Evolutionary conservation across 1,140 invertebrate genomes (phyloP).

Genomic region (Diorhabda elongata): DNA sequence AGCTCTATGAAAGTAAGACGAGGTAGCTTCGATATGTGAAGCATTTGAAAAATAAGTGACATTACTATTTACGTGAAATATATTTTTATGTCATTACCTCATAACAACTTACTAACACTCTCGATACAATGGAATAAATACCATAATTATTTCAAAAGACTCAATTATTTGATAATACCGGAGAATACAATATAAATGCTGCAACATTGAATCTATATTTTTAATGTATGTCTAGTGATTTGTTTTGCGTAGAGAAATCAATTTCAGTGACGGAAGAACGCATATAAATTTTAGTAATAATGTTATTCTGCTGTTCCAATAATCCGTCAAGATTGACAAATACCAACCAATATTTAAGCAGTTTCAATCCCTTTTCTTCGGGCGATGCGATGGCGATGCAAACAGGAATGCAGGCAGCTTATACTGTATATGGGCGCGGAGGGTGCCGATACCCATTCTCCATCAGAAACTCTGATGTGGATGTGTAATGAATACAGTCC

Average conservation of each 20-base stretch:
- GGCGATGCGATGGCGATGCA: background rate
- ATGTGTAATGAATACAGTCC: background rate
- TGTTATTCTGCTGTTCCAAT: background rate
- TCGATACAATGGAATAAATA: no score
- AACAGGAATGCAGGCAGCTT: background rate
- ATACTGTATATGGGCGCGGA: background rate
- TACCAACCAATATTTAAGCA: background rate
- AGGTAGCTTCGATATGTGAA: no score
- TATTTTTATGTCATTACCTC: no score
- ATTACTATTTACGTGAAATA: no score
- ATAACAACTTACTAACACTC: no score
- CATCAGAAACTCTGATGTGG: background rate
- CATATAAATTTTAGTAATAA: slow-evolving; percentile 1
- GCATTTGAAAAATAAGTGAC: no score
- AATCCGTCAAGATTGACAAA: background rate
- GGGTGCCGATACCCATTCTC: background rate
- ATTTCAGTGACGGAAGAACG: background rate
- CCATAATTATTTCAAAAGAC: no score
- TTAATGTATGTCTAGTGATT: background rate
- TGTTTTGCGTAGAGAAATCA: background rate
- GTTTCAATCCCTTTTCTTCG: background rate
- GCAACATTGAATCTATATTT: no score
- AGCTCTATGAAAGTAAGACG: no score
- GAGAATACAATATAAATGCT: no score
- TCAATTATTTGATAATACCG: no score